A percentile compares a stretch with the other conserved stretches of the same genome.
Evolutionary conservation across 2,888 invertebrate genomes (phyloP).

Genomic region (Brachynemurus nebulosus): DNA sequence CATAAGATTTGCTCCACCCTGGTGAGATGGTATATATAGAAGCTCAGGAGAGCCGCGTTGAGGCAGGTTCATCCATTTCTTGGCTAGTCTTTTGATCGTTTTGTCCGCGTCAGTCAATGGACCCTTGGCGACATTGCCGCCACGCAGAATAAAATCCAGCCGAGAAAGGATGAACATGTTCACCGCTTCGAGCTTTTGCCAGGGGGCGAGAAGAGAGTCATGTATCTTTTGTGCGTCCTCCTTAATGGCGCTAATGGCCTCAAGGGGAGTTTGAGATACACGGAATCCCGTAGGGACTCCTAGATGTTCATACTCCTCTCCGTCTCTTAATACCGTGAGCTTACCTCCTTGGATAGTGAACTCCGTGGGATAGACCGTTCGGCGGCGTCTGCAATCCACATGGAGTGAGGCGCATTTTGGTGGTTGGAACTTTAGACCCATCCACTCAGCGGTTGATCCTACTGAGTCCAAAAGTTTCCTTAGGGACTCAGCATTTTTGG

Average conservation of each 20-base stretch:
- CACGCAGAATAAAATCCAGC: constrained; percentile 22
- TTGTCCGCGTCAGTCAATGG: constrained; percentile 19
- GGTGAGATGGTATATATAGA: constrained; percentile 16
- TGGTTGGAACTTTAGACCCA: constrained; percentile 20
- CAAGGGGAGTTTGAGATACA: constrained; percentile 8
- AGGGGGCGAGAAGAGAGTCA: constrained; percentile 13
- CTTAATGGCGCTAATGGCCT: neutral
- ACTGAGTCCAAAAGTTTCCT: neutral
- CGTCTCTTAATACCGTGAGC: constrained; percentile 15
- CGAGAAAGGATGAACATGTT: constrained; percentile 21
- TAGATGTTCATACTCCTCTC: constrained; percentile 12
- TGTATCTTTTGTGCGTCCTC: neutral
- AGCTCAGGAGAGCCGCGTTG: constrained; percentile 22
- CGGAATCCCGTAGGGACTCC: constrained; percentile 10
- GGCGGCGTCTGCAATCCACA: constrained; percentile 13
- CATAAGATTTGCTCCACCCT: constrained; percentile 22
- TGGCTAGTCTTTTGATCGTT: constrained; percentile 16
- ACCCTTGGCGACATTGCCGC: constrained; percentile 19
- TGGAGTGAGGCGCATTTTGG: constrained; percentile 19
- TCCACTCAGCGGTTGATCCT: neutral
- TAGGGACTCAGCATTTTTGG: constrained; percentile 1
- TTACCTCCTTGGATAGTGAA: constrained; percentile 17
- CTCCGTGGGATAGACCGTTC: constrained; percentile 9
- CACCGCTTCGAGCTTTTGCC: constrained; percentile 16
- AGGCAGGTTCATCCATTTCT: constrained; percentile 23